phyloP scores from a whole-genome alignment of 2,797 vertebrate species.

The Brachymystax lenok region DNA sequence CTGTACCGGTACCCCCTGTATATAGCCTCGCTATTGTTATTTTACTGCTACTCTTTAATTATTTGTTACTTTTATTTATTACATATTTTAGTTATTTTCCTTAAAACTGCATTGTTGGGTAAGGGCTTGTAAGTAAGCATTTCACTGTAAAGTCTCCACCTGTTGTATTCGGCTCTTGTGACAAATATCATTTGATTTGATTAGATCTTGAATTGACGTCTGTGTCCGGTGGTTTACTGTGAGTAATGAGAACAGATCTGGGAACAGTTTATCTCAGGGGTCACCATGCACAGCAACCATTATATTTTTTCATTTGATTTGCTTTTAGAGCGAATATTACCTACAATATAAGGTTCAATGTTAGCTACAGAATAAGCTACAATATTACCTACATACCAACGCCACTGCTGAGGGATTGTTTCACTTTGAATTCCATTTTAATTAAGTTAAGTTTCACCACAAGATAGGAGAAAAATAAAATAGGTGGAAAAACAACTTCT shows the following conservation, averaged over 20 bases:
- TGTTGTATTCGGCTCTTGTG: too few species aligned
- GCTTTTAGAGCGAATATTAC: slow-evolving; percentile 56
- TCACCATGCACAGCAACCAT: slow-evolving; percentile 27
- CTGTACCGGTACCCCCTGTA: too few species aligned
- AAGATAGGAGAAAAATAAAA: slow-evolving; percentile 24
- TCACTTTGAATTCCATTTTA: slow-evolving; percentile 50
- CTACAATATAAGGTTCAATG: neutral
- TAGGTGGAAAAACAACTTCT: slow-evolving; percentile 51
- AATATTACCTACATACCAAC: slow-evolving; percentile 25
- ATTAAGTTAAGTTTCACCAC: slow-evolving; percentile 52
- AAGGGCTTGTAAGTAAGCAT: too few species aligned
- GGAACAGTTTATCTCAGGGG: slow-evolving; percentile 50
- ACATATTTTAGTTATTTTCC: too few species aligned
- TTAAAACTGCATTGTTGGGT: too few species aligned
- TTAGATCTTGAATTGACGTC: too few species aligned
- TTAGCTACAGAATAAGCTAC: too few species aligned
- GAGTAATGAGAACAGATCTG: slow-evolving; percentile 53
- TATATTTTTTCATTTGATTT: slow-evolving; percentile 56
- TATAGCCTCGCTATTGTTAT: too few species aligned
- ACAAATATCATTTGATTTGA: too few species aligned
- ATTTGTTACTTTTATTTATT: too few species aligned
- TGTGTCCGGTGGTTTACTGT: slow-evolving; percentile 18
- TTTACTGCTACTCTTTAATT: too few species aligned
- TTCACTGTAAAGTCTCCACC: too few species aligned
- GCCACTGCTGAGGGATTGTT: slow-evolving; percentile 42